Evolutionary conservation across 1,140 invertebrate species (phyloP), one percentile per base, ranked within the genome.

Genomic region (Lethocerus indicus): DNA sequence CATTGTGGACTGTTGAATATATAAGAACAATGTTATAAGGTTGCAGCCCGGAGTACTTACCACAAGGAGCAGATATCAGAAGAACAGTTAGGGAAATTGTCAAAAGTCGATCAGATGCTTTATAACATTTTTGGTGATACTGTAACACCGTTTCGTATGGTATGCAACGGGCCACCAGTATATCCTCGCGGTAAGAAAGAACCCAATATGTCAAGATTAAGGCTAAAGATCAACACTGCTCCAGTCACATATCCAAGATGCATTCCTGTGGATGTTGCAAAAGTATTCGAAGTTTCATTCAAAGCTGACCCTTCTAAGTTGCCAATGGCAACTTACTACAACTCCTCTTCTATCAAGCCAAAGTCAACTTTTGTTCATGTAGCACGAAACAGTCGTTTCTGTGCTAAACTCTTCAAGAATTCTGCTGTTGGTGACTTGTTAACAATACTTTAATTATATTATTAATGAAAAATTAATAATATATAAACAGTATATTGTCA

Each of bases 111-210:
- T 14, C 14, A 56, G 18, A 52, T 49, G 43, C 32, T 56, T 12
- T 52, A 54, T 40, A 40, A 47, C 0, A 49, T 25, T 23, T 52
- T 56, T 23, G 55, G 55, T 18, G 55, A 56, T 43, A 44, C 49
- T 21, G 21, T 56, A 14, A 42, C 49, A 35, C 55, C 55, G 14
- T 5, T 51, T n/a, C 26, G 50, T n/a, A 20, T 45, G 18, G 50
- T 49, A n/a, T n/a, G n/a, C n/a, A n/a, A n/a, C n/a, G n/a, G n/a
- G n/a, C n/a, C n/a, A n/a, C n/a, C n/a, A n/a, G n/a, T n/a, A n/a
- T n/a, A n/a, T n/a, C n/a, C n/a, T n/a, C n/a, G n/a, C n/a, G n/a
- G n/a, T n/a, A n/a, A n/a, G n/a, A n/a, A n/a, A n/a, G n/a, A n/a
- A n/a, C n/a, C n/a, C n/a, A n/a, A n/a, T n/a, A n/a, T n/a, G n/a